Evolutionary conservation across 1,140 invertebrate genomes (phyloP).

Genomic region (Heliconius hewitsoni): DNA sequence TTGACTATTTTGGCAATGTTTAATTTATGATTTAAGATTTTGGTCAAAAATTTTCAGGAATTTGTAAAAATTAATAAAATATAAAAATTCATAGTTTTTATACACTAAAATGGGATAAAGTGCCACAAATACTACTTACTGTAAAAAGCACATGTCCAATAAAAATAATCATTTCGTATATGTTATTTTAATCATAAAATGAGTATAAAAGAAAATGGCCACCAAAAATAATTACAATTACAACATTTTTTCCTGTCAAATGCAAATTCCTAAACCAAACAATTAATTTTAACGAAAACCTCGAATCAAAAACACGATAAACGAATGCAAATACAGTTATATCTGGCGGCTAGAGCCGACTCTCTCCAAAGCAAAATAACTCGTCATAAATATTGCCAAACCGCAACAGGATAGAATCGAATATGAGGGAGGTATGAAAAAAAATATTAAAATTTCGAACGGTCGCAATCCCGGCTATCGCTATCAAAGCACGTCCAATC

Average conservation of each 20-base stretch:
- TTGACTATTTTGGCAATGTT: too few relatives aligned
- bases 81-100: too few relatives aligned
- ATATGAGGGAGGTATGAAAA: conserved; percentile 69
- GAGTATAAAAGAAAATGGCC: background rate
- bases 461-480: conserved; percentile 74
- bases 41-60: too few relatives aligned
- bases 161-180: too few relatives aligned
- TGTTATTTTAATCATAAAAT: background rate
- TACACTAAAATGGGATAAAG: too few relatives aligned
- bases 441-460: conserved; percentile 78
- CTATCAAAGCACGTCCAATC: conserved; percentile 80
- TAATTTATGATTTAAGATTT: too few relatives aligned
- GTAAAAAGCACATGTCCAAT: too few relatives aligned
- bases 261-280: conserved; percentile 33
- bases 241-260: conserved; percentile 4
- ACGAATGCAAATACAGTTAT: conserved; percentile 54
- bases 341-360: conserved; percentile 52
- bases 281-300: conserved; percentile 31
- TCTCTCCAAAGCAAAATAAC: conserved; percentile 63
- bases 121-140: too few relatives aligned
- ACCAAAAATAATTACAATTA: background rate
- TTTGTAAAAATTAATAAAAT: too few relatives aligned
- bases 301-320: conserved; percentile 44
- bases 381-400: conserved; percentile 72
- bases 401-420: conserved; percentile 70